These are phyloP conservation scores for Pipistrellus pygmaeus DNA, from an alignment of 2,797 vertebrate species.

Conservation along the genomic window DNA sequence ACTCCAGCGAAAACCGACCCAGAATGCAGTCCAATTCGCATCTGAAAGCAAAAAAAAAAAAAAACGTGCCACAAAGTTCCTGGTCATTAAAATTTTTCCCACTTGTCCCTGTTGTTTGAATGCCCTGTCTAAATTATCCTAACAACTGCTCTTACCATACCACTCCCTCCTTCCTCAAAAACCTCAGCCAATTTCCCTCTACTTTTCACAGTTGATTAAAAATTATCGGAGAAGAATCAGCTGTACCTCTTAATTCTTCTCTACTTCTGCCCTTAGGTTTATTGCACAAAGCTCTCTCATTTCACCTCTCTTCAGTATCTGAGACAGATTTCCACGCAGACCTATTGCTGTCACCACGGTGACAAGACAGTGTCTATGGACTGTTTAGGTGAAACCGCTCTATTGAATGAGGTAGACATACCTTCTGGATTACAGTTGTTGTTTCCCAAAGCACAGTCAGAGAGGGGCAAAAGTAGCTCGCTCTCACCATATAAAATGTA, in stretches of 20 bases:
- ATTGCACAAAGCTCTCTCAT: background rate
- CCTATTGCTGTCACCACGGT: background rate
- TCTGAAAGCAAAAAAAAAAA: constrained; percentile 89
- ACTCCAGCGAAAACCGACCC: constrained; percentile 98
- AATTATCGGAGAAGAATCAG: background rate
- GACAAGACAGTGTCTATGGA: background rate
- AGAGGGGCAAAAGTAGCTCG: background rate
- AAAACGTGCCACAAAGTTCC: constrained; percentile 61
- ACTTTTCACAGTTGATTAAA: too few species aligned
- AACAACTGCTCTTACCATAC: background rate
- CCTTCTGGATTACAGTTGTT: background rate
- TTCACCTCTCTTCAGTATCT: background rate
- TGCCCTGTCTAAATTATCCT: too few species aligned
- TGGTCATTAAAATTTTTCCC: background rate
- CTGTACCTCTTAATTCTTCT: background rate
- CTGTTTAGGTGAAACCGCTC: background rate
- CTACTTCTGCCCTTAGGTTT: background rate
- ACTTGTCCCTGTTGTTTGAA: too few species aligned
- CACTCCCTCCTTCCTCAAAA: background rate
- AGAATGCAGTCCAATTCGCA: constrained; percentile 98
- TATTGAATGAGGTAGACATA: background rate
- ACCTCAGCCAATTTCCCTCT: background rate
- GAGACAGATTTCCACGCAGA: background rate
- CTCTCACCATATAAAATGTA: background rate
- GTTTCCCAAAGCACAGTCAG: background rate